Evolutionary conservation across 2,113 vertebrate species (phyloP).

Genomic region (Otocyon megalotis): DNA sequence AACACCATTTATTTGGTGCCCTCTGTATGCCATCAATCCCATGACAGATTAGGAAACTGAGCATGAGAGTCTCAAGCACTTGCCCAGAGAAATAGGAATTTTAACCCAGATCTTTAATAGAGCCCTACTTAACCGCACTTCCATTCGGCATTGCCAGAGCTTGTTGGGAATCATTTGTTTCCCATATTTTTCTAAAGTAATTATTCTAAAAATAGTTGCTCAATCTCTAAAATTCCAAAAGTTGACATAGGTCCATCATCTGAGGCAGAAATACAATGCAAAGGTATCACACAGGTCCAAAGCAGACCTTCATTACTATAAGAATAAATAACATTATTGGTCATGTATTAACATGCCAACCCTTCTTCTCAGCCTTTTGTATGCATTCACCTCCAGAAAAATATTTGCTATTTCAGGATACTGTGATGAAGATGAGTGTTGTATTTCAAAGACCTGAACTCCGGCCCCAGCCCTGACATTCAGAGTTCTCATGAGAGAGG

Average conservation of each 20-base stretch:
- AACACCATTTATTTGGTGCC: neutral
- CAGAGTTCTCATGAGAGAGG: neutral
- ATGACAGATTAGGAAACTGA: neutral
- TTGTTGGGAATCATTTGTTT: neutral
- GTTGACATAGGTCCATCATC: neutral
- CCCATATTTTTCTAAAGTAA: neutral
- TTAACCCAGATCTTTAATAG: neutral
- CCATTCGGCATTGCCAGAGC: neutral
- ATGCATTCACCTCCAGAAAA: neutral
- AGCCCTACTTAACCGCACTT: neutral
- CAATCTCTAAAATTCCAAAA: neutral
- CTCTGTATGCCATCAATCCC: neutral
- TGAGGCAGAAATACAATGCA: neutral
- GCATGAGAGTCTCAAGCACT: neutral
- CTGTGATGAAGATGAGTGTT: neutral
- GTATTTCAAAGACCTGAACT: neutral
- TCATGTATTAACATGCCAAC: neutral
- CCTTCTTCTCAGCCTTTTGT: neutral
- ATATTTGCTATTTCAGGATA: neutral
- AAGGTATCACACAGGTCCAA: neutral
- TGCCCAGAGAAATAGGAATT: neutral
- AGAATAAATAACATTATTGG: neutral
- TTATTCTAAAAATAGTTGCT: constrained; percentile 2
- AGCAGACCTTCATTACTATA: neutral
- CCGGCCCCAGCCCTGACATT: too few relatives aligned